These are phyloP conservation scores for Oxyteleia sp. DNA, from an alignment of 2,888 invertebrate genomes.

Conservation along the genomic window DNA sequence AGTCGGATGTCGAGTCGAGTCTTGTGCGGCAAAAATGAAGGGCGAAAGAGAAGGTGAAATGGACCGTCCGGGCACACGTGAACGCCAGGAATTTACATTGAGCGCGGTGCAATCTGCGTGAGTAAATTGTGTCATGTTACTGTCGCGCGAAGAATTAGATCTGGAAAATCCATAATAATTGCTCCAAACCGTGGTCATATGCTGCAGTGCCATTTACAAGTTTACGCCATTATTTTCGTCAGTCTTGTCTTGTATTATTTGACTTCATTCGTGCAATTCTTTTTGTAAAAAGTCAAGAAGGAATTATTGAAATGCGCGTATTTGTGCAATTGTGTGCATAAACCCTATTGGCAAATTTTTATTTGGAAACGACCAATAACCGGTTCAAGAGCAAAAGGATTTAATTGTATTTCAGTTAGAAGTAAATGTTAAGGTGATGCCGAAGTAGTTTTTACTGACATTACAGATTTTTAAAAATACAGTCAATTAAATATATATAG, in stretches of 20 bases:
- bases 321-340: no score
- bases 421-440: no score
- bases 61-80: constrained; percentile 80
- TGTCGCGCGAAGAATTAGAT: constrained; percentile 87
- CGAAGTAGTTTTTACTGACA: no score
- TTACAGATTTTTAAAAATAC: no score
- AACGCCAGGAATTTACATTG: constrained; percentile 87
- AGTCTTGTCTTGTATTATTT: not conserved
- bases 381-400: no score
- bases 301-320: no score
- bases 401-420: no score
- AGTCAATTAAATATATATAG: no score
- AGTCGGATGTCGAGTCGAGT: constrained; percentile 33
- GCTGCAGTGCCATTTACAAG: constrained; percentile 58
- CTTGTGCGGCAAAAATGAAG: constrained; percentile 75
- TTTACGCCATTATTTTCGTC: not conserved
- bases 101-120: constrained; percentile 87
- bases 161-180: constrained; percentile 87
- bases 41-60: constrained; percentile 82
- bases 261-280: no score
- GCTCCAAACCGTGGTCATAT: constrained; percentile 80
- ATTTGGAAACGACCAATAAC: no score
- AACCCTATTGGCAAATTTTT: no score
- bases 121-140: constrained; percentile 87
- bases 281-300: no score